These are phyloP conservation scores for Macrosteles quadrilineatus DNA, from an alignment of 1,140 invertebrate species.

Conservation along the genomic window DNA sequence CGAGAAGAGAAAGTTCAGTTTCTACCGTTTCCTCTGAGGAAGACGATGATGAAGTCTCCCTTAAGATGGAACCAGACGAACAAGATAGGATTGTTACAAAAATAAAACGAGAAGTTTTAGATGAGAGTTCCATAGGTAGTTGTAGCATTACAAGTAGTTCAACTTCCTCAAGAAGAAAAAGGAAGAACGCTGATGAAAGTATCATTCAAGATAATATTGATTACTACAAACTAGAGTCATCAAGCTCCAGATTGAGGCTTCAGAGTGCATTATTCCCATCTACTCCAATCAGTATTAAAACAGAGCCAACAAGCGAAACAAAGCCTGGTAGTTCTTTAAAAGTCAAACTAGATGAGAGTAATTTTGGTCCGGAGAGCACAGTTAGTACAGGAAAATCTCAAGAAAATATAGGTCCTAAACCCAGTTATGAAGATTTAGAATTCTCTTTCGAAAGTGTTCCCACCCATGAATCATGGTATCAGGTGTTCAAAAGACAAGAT, in stretches of 20 bases:
- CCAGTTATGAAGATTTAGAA: conserved; percentile 56
- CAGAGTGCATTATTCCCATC: conserved; percentile 42
- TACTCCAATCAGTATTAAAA: conserved; percentile 6
- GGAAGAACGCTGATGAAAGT: conserved; percentile 58
- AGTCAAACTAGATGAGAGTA: conserved; percentile 27
- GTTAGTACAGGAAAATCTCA: conserved; percentile 49
- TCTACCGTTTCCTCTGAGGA: conserved; percentile 49
- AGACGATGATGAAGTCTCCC: conserved; percentile 26
- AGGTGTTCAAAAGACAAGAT: conserved; percentile 74
- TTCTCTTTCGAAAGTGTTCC: conserved; percentile 77
- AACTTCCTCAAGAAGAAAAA: conserved; percentile 20
- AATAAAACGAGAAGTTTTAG: conserved; percentile 15
- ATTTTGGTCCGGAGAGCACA: conserved; percentile 46
- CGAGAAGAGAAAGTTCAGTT: conserved; percentile 54
- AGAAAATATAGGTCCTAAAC: conserved; percentile 44
- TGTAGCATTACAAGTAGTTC: conserved; percentile 23
- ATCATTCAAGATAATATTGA: conserved; percentile 61
- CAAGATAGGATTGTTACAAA: conserved; percentile 15
- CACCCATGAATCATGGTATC: conserved; percentile 72
- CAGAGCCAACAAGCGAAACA: not conserved
- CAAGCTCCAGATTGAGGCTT: conserved; percentile 56
- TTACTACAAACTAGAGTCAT: conserved; percentile 64
- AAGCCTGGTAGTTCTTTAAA: not conserved
- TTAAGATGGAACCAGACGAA: conserved; percentile 7
- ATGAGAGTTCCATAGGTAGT: conserved; percentile 24